A percentile compares a stretch with the other conserved stretches of the same genome.
Evolutionary conservation across 2,888 invertebrate species (phyloP).

Genomic region (Eustalomyia histrio): DNA sequence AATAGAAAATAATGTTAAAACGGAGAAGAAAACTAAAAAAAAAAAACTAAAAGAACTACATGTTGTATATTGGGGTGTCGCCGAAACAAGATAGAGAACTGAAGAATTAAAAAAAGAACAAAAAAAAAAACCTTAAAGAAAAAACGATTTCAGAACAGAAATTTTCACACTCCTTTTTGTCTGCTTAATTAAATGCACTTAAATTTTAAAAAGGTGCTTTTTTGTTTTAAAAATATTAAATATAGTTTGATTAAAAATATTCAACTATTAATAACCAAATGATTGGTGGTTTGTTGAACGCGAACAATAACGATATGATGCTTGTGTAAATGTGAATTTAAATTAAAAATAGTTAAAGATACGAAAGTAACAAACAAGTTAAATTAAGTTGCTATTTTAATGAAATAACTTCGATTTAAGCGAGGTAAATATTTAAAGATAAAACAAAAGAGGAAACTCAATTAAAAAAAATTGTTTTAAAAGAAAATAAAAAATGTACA

Average conservation of each 20-base stretch:
- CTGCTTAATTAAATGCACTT: conserved; percentile 58
- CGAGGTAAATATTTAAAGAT: not conserved
- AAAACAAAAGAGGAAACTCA: not conserved
- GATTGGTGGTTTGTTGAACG: not conserved
- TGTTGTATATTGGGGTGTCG: conserved; percentile 62
- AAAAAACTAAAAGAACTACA: conserved; percentile 51
- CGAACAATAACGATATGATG: not conserved
- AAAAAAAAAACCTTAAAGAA: too few relatives aligned
- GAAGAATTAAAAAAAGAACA: conserved; percentile 45
- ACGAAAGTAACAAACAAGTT: conserved; percentile 1
- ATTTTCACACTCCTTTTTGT: conserved; percentile 61
- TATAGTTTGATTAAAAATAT: conserved; percentile 4
- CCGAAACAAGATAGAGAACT: conserved; percentile 59
- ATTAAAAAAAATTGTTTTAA: not conserved
- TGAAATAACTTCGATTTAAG: not conserved
- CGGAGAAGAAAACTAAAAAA: conserved; percentile 45
- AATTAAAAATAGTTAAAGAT: conserved; percentile 5
- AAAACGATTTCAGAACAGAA: conserved; percentile 49
- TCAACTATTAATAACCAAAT: not conserved
- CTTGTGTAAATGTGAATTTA: not conserved
- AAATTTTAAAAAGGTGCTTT: conserved; percentile 37
- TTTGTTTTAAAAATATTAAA: conserved; percentile 39
- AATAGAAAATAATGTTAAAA: conserved; percentile 11
- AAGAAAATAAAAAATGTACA: conserved; percentile 29
- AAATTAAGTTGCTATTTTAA: conserved; percentile 4